phyloP scores from a whole-genome alignment of 2,113 vertebrate genomes.

The Crotophaga sulcirostris region DNA sequence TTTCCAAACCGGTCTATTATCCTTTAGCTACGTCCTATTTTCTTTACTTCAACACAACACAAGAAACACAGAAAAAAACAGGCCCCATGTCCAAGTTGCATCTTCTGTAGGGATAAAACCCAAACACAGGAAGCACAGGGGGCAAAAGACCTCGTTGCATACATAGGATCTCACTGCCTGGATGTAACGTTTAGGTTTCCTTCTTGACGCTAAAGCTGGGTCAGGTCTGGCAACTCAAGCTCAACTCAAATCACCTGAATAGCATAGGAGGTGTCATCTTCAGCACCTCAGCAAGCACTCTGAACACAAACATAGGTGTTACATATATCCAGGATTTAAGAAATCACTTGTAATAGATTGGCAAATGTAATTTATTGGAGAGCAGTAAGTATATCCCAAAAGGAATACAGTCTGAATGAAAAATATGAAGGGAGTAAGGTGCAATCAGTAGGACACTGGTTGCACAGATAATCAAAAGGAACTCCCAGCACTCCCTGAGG shows the following conservation, averaged over 20 bases:
- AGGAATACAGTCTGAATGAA: background rate
- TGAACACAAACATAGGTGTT: background rate
- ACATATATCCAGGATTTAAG: background rate
- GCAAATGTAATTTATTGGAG: background rate
- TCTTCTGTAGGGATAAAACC: background rate
- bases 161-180: background rate
- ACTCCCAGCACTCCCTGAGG: background rate
- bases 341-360: background rate
- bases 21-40: background rate
- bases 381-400: background rate
- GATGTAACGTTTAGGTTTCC: background rate
- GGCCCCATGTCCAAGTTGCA: background rate
- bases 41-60: background rate
- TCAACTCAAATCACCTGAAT: background rate
- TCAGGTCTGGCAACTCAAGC: background rate
- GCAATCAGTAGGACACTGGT: background rate
- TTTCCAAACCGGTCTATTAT: background rate
- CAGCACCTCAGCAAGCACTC: background rate
- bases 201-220: background rate
- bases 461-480: slow-evolving; percentile 7
- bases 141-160: background rate
- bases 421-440: background rate
- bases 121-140: background rate
- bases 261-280: background rate
- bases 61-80: background rate